phyloP scores from a whole-genome alignment of 1,140 invertebrate genomes.

The Samia ricini region DNA sequence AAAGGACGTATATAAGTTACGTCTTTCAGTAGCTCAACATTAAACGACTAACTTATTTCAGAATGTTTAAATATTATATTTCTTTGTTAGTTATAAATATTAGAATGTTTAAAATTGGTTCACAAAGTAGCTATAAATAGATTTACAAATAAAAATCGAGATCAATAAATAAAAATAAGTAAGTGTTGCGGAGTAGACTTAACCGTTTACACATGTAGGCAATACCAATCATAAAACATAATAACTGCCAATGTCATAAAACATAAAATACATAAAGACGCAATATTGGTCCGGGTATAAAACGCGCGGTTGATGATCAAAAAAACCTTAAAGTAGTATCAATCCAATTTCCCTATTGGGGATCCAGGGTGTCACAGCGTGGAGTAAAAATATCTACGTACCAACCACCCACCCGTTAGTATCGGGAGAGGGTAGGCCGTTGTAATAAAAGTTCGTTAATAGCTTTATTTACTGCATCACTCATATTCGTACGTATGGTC shows the following conservation, averaged over 20 bases:
- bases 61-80: no score
- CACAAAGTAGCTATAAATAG: no score
- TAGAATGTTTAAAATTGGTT: no score
- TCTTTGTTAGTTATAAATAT: no score
- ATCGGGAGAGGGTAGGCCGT: slow-evolving; percentile 29
- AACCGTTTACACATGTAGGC: not conserved
- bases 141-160: not conserved
- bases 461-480: slow-evolving; percentile 58
- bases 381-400: slow-evolving; percentile 69
- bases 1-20: no score
- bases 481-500: slow-evolving; percentile 22
- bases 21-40: no score
- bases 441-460: slow-evolving; percentile 67
- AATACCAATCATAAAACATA: slow-evolving; percentile 9
- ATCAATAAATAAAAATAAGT: slow-evolving; percentile 1
- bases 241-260: slow-evolving; percentile 40
- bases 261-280: slow-evolving; percentile 52
- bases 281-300: slow-evolving; percentile 58
- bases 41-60: no score
- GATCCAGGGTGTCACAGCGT: slow-evolving; percentile 61
- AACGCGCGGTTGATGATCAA: slow-evolving; percentile 60
- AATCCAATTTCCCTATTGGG: slow-evolving; percentile 73
- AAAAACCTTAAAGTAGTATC: slow-evolving; percentile 68
- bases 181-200: not conserved
- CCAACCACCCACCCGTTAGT: slow-evolving; percentile 41